phyloP scores from a whole-genome alignment of 2,797 vertebrate genomes.

The Podargus strigoides region DNA sequence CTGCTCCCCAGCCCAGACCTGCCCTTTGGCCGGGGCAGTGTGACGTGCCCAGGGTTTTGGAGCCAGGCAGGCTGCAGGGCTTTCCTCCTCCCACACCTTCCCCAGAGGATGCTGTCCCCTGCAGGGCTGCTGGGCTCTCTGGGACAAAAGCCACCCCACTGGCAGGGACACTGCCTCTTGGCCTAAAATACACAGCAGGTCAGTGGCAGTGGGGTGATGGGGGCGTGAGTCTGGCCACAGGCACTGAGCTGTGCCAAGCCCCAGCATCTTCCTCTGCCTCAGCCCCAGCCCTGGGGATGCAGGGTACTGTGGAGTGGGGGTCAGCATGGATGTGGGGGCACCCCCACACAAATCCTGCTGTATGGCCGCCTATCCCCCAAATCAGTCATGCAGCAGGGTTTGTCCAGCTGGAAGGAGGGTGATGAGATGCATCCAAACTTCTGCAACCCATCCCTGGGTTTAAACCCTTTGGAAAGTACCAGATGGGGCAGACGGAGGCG shows the following conservation, averaged over 20 bases:
- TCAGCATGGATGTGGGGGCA: too few species aligned
- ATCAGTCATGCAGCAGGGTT: background rate
- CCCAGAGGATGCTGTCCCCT: background rate
- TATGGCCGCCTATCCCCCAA: background rate
- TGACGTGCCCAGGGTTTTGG: fast-evolving
- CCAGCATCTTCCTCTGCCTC: background rate
- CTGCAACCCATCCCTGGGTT: background rate
- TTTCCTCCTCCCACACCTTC: background rate
- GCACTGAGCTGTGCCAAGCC: background rate
- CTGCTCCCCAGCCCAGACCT: background rate
- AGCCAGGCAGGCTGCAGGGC: background rate
- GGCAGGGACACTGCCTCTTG: background rate
- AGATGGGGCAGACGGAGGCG: fast-evolving
- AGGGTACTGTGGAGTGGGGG: background rate
- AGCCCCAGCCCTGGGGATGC: background rate
- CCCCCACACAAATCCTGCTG: background rate
- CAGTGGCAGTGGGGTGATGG: background rate
- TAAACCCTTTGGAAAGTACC: background rate
- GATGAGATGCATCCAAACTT: background rate
- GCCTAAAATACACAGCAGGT: background rate
- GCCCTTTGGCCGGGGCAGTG: background rate
- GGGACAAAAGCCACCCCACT: background rate
- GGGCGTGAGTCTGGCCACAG: fast-evolving
- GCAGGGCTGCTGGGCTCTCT: background rate
- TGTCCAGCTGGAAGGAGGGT: background rate